Conservation (phyloP, 2,888 invertebrate species). For the Hetaerina titia region DNA sequence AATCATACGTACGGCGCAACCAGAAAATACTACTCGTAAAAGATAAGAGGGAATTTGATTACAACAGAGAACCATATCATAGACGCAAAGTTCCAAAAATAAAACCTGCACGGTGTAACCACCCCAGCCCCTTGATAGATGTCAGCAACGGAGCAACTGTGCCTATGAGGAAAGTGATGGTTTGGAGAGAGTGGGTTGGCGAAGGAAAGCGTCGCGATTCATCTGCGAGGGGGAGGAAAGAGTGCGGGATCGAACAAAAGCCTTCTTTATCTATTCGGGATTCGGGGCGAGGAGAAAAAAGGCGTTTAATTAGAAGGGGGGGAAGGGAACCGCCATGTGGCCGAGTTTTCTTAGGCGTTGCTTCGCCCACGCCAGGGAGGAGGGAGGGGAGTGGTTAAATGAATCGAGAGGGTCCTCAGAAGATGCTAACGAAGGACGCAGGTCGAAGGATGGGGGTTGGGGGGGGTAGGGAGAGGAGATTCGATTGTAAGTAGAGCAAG, state of each 20-base stretch:
- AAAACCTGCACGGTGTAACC: neutral
- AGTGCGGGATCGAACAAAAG: neutral
- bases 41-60: no score
- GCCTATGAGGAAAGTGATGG: no score
- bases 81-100: neutral
- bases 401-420: neutral
- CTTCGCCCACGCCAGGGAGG: neutral
- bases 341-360: neutral
- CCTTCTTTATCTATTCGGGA: neutral
- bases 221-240: neutral
- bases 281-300: neutral
- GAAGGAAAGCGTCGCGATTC: no score
- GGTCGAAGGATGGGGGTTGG: neutral
- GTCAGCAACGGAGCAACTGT: no score
- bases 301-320: neutral
- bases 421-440: constrained; percentile 14
- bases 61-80: no score
- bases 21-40: no score
- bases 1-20: no score
- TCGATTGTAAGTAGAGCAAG: neutral
- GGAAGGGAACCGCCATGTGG: neutral
- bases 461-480: neutral
- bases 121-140: neutral
- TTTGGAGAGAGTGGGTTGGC: no score
- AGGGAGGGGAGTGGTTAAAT: neutral